Conservation (phyloP, 2,888 invertebrate species). For the Drosophila falleni region DNA sequence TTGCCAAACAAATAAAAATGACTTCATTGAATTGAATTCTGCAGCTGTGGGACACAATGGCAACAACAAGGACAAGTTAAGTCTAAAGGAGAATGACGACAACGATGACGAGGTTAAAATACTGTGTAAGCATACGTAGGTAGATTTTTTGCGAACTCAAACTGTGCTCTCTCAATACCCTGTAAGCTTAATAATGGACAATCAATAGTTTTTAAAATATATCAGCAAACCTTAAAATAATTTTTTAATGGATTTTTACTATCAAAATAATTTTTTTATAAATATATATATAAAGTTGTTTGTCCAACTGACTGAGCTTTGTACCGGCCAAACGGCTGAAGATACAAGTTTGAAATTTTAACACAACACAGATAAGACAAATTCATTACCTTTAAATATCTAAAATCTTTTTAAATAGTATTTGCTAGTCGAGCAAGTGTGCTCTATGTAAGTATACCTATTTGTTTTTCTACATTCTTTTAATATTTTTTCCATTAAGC, state of each 20-base stretch:
- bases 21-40: conserved; percentile 76
- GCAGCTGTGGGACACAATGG: conserved; percentile 43
- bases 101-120: conserved; percentile 53
- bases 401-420: neutral
- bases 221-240: neutral
- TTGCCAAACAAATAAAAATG: conserved; percentile 78
- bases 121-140: conserved; percentile 1
- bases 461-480: conserved; percentile 14
- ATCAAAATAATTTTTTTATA: neutral
- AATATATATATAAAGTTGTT: too few relatives aligned
- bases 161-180: conserved; percentile 21
- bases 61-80: conserved; percentile 25
- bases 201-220: neutral
- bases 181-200: neutral
- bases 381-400: neutral
- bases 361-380: too few relatives aligned
- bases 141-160: conserved; percentile 12
- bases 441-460: too few relatives aligned
- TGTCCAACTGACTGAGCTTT: too few relatives aligned
- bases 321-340: too few relatives aligned
- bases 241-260: neutral
- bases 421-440: neutral
- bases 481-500: conserved; percentile 43
- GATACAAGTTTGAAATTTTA: too few relatives aligned
- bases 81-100: conserved; percentile 17